Evolutionary conservation across 2,113 vertebrate species (phyloP).

Genomic region (Diphyllodes magnificus): DNA sequence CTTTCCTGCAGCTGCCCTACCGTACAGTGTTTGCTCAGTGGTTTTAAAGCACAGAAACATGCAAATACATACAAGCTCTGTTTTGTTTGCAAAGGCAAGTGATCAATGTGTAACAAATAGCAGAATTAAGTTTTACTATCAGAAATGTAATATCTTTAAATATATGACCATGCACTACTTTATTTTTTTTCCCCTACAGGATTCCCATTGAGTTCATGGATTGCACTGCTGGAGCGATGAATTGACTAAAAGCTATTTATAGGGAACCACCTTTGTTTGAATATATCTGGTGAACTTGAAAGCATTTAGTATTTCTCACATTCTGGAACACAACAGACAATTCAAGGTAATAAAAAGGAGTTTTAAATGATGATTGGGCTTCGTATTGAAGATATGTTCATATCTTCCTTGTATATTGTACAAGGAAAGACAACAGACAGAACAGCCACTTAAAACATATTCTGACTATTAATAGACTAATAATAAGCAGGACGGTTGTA

Average conservation of each 20-base stretch:
- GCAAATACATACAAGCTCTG: neutral
- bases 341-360: neutral
- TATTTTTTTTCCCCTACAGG: neutral
- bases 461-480: conserved; percentile 8
- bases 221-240: neutral
- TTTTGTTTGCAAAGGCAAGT: neutral
- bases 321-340: neutral
- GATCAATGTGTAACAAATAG: neutral
- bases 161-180: rapidly evolving
- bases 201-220: neutral
- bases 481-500: conserved; percentile 34
- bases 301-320: neutral
- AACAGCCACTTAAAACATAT: conserved; percentile 34
- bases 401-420: conserved; percentile 69
- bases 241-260: neutral
- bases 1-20: neutral
- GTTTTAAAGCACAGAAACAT: neutral
- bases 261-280: neutral
- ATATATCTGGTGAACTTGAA: neutral
- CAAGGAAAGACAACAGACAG: conserved; percentile 9
- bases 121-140: neutral
- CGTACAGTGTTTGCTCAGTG: rapidly evolving
- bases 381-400: conserved; percentile 37
- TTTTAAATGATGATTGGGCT: neutral
- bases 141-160: neutral